phyloP scores from a whole-genome alignment of 2,113 vertebrate species.

The Tricholaema leucomelas region DNA sequence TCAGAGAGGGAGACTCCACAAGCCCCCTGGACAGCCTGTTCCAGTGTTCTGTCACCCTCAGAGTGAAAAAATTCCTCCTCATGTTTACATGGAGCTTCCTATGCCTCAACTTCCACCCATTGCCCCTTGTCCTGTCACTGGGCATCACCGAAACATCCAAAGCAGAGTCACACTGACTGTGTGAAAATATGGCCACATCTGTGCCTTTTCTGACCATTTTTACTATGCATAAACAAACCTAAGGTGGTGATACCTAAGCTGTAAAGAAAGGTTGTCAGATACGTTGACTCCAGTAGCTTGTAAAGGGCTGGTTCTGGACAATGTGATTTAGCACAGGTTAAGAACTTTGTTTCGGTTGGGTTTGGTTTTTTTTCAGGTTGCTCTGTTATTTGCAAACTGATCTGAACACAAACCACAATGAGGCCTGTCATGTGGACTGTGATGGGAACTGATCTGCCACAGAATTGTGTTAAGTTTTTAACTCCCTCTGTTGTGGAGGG shows the following conservation, averaged over 20 bases:
- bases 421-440: not conserved
- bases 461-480: not conserved
- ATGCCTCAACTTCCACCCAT: too few species aligned
- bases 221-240: not conserved
- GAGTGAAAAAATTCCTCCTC: too few species aligned
- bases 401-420: not conserved
- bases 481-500: not conserved
- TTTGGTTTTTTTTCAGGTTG: not conserved
- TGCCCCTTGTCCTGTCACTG: too few species aligned
- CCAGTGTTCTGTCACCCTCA: too few species aligned
- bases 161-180: not conserved
- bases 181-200: not conserved
- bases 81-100: too few species aligned
- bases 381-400: not conserved
- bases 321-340: not conserved
- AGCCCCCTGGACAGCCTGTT: too few species aligned
- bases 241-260: not conserved
- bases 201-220: not conserved
- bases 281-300: not conserved
- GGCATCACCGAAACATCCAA: too few species aligned
- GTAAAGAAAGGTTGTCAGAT: not conserved
- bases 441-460: not conserved
- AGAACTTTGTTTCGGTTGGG: not conserved
- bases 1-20: too few species aligned
- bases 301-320: not conserved